Evolutionary conservation across 2,888 invertebrate genomes (phyloP).

Genomic region (Amphipoea lucens): DNA sequence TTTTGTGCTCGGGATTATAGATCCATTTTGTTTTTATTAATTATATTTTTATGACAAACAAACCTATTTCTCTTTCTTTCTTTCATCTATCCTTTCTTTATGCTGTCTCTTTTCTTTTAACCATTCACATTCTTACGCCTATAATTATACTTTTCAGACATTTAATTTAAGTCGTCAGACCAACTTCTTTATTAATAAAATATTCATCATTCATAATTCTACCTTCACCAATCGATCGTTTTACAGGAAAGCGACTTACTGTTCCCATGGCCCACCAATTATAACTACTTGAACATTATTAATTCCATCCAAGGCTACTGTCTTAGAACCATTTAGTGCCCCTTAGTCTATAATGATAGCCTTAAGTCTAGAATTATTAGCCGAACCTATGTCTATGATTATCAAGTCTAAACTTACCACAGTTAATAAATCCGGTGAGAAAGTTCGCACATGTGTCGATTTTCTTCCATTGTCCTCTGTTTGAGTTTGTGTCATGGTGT

Average conservation of each 20-base stretch:
- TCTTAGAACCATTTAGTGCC: background rate
- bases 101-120: background rate
- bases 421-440: constrained; percentile 72
- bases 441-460: constrained; percentile 78
- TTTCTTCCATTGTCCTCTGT: constrained; percentile 77
- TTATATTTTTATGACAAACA: no score
- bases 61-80: no score
- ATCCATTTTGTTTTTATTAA: no score
- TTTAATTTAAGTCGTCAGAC: background rate
- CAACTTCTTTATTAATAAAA: constrained; percentile 4
- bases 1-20: no score
- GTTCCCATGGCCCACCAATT: background rate
- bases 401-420: constrained; percentile 73
- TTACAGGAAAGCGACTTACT: background rate
- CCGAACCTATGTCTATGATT: background rate
- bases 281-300: constrained; percentile 20
- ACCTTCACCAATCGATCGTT: background rate
- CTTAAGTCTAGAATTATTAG: no score
- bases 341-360: constrained; percentile 9
- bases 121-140: background rate
- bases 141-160: background rate
- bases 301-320: constrained; percentile 34
- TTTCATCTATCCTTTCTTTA: background rate
- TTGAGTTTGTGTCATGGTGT: constrained; percentile 77
- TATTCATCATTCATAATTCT: constrained; percentile 6